Evolutionary conservation across 2,797 vertebrate species (phyloP), one percentile per base, ranked within the genome.

Genomic region (Menidia menidia): DNA sequence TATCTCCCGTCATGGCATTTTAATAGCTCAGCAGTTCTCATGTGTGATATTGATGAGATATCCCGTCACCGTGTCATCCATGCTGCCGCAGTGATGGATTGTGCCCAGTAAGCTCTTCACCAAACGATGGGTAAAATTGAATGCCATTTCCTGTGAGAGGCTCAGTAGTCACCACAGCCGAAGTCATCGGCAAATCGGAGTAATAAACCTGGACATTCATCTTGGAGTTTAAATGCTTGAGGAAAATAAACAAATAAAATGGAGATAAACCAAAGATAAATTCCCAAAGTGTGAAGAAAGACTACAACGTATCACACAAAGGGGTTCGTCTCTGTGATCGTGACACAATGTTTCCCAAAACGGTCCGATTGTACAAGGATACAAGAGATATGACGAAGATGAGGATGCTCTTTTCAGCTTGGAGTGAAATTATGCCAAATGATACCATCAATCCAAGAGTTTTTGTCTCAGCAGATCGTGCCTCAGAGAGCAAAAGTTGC

Each of bases 1-100:
- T 58, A 50, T 82, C 65, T 68, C 45, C 67, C 48, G 73, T 87
- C 75, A 70, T 50, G 43, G 52, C 2, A 3, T 86, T 91, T 86
- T 80, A 85, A 89, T 76, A 60, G 71, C 80, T 92, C 90, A 90
- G 87, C 87, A 84, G 60, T 85, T 92, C 87, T 80, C 75, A 66
- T 83, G 83, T 85, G 72, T 78, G 81, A 82, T 90, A 83, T 80
- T 89, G 92, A 93, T 90, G 87, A 88, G 81, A 83, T 89, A 88
- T 87, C 81, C 82, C 58, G 70, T 75, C 82, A 64, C 54, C 15
- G 54, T 84, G 88, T 90, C 78, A 85, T 83, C 78, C 52, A 60
- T 43, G 64, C 71, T 73, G 72, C 76, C 86, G 81, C 79, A 14
- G 71, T 85, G 84, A 90, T 90, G 85, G 88, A 92, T 92, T 72